Evolutionary conservation across 2,113 vertebrate species (phyloP).

Genomic region (Psittacara wagleri): DNA sequence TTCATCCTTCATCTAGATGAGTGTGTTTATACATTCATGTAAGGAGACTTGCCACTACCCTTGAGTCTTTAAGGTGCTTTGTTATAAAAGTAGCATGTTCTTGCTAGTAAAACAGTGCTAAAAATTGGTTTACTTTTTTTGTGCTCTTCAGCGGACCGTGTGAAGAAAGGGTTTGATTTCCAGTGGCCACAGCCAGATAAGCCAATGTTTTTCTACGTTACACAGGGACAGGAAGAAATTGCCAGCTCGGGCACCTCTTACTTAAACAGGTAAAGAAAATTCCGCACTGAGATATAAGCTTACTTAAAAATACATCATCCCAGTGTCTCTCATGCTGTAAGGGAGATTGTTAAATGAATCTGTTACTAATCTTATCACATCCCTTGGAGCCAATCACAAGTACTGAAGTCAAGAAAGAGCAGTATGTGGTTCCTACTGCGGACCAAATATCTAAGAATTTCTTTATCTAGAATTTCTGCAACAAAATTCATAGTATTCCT

Average conservation of each 20-base stretch:
- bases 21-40: fast-evolving
- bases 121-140: neutral
- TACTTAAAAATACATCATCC: neutral
- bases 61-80: neutral
- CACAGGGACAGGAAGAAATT: constrained; percentile 97
- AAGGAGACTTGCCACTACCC: neutral
- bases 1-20: neutral
- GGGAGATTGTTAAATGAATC: neutral
- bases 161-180: constrained; percentile 99
- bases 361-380: neutral
- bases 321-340: neutral
- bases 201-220: constrained; percentile 99
- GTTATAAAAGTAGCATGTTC: neutral
- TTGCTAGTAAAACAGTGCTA: neutral
- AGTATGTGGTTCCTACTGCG: neutral
- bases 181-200: constrained; percentile 99
- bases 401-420: neutral
- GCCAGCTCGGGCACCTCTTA: constrained; percentile 98
- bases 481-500: neutral
- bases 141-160: constrained; percentile 83
- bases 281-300: fast-evolving
- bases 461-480: neutral
- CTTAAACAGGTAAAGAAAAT: constrained; percentile 87
- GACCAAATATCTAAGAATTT: neutral
- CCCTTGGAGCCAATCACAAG: neutral